Evolutionary conservation across 2,888 invertebrate species (phyloP).

Genomic region (Drosophila anomelani): DNA sequence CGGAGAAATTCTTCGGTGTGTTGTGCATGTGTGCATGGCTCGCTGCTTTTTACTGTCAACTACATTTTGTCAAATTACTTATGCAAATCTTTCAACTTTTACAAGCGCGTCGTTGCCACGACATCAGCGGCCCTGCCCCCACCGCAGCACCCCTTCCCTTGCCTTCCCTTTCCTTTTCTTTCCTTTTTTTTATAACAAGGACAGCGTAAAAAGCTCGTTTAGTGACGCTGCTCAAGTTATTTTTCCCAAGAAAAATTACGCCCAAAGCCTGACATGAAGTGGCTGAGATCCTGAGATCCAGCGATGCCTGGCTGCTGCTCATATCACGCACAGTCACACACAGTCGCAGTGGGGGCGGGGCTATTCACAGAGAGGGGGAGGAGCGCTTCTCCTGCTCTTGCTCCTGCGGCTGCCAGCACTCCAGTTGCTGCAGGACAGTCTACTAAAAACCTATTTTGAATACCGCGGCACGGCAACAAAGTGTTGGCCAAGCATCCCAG

Average conservation of each 20-base stretch:
- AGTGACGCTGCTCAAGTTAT: slow-evolving; percentile 54
- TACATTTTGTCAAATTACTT: slow-evolving; percentile 82
- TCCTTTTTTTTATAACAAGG: slow-evolving; percentile 12
- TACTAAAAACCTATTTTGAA: slow-evolving; percentile 73
- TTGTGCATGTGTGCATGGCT: slow-evolving; percentile 52
- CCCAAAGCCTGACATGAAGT: slow-evolving; percentile 75
- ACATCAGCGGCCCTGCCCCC: slow-evolving; percentile 37
- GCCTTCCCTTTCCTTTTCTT: background rate
- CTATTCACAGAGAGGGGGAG: slow-evolving; percentile 58
- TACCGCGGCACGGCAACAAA: slow-evolving; percentile 51
- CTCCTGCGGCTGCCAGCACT: slow-evolving; percentile 5
- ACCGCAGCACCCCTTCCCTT: background rate
- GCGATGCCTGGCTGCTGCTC: slow-evolving; percentile 43
- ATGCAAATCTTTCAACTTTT: slow-evolving; percentile 81
- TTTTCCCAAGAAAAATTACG: slow-evolving; percentile 63
- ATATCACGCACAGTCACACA: slow-evolving; percentile 67
- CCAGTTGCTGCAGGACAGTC: slow-evolving; percentile 40
- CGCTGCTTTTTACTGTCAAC: slow-evolving; percentile 76
- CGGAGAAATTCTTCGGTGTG: slow-evolving; percentile 48
- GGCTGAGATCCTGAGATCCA: slow-evolving; percentile 43
- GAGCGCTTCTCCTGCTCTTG: background rate
- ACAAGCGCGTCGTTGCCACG: slow-evolving; percentile 74
- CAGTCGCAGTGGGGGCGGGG: slow-evolving; percentile 15
- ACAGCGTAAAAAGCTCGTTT: slow-evolving; percentile 70
- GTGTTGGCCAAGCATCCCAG: slow-evolving; percentile 46